Base-by-base conservation (phyloP, 2,888 invertebrate genomes). In the Agapetus fuscipes region DNA sequence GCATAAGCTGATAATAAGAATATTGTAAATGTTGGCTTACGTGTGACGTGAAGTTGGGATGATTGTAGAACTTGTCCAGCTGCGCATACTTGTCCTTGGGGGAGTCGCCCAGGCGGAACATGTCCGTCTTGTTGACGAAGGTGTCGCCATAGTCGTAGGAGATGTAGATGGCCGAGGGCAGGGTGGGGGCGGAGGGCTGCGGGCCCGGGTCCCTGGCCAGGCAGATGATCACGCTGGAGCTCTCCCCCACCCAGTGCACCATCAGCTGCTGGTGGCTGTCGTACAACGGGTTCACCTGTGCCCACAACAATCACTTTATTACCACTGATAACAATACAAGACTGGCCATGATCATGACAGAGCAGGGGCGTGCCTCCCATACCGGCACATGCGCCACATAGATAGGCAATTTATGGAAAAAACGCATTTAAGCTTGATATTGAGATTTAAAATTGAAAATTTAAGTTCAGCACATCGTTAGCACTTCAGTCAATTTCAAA, bases 221-320 rank as follows among this genome's bases (percentile, higher is more conserved):
- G 53, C 90, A 90, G 48, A 93, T 81, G 52, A 93, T 85, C 17
- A 89, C 84, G 61, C 86, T 79, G 44, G 87, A 86, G 13, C 82
- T 81, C 59, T 86, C 83, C 16, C 91, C 90, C 9, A 89, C 85
- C 91, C 93, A 93, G 60, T 90, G 88, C 7, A 93, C 88, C 76
- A 91, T 83, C 53, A 93, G 62, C 57, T 89, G 87, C 54, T 86
- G 84, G 57, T 93, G 91, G 48, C 79, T 80, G 62, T 91, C 90
- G 62, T 89, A 84, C 14, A 91, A 68, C 41, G 74, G 67, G 48
- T 76, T 81, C 36, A 80, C 76, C 90, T 90, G 72, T 20, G 66
- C 64, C 20, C 13, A 26, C 5, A 34, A 10, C 9, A 26, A n/a
- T n/a, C n/a, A n/a, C n/a, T n/a, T n/a, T n/a, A n/a, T n/a, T n/a